Percentiles rank a stretch among this genome's conserved stretches.
Conservation (phyloP, 1,140 invertebrate genomes). For the Ceratosolen solmsi region DNA sequence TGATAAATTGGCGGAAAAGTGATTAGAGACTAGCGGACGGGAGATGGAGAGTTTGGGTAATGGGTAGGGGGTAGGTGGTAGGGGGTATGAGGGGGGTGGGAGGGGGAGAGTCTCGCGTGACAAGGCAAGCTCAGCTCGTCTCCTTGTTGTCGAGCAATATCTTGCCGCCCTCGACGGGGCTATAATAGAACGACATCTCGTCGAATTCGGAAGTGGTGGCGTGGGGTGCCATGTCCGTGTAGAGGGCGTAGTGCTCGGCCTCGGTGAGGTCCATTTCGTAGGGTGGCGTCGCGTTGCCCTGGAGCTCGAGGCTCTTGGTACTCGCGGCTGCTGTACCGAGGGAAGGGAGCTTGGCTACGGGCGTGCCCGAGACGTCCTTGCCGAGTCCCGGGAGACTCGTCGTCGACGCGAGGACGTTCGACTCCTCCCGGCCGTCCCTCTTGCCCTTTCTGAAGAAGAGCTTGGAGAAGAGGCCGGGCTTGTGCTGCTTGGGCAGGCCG, state of each 20-base stretch:
- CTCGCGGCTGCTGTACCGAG: conserved; percentile 36
- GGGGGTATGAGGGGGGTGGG: too few relatives aligned
- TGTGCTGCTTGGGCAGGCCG: conserved; percentile 75
- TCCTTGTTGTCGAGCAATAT: conserved; percentile 69
- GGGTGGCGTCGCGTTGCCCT: conserved; percentile 64
- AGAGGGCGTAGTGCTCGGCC: conserved; percentile 89
- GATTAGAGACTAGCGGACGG: background rate
- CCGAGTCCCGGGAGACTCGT: conserved; percentile 24
- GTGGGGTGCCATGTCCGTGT: conserved; percentile 86
- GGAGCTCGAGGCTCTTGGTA: conserved; percentile 55
- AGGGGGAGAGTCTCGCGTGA: too few relatives aligned
- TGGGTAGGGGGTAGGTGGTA: too few relatives aligned
- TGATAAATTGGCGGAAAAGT: too few relatives aligned
- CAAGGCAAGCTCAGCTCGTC: conserved; percentile 54
- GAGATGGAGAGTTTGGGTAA: too few relatives aligned
- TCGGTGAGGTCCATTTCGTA: conserved; percentile 81
- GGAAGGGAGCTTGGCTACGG: background rate
- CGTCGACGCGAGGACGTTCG: background rate
- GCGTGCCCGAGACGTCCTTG: background rate
- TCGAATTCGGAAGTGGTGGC: conserved; percentile 90
- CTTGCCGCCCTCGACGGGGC: conserved; percentile 85
- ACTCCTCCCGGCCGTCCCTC: conserved; percentile 55
- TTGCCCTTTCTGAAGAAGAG: conserved; percentile 75
- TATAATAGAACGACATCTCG: conserved; percentile 89
- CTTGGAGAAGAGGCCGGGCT: conserved; percentile 79